Base-by-base conservation (phyloP, 2,888 invertebrate species). In the Parthenolecanium corni region DNA sequence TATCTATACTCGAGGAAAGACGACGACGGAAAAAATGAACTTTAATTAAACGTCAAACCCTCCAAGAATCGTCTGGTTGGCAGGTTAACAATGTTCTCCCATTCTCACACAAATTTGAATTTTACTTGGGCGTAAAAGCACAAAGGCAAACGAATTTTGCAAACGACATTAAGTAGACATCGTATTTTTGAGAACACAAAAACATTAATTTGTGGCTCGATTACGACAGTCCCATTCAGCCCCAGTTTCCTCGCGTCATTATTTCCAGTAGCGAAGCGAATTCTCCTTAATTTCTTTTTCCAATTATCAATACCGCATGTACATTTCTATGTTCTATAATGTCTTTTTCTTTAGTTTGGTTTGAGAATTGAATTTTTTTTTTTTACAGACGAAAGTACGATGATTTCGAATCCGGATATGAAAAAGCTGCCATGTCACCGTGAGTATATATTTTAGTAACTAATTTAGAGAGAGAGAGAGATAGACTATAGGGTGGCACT, bases 131-230 rank as follows among this genome's bases (percentile, higher is more conserved):
- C 6, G 23, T 12, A 21, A 23, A 11, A 12, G 49, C 18, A 61
- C 38, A 61, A 57, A 57, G 51, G 61, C 36, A 61, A 58, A 23
- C 18, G 44, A 46, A 44, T 23, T 16, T 46, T 61, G 61, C 51
- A 61, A 61, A 49, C 49, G 61, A 61, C 61, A 38, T 61, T 61
- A 61, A 61, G 61, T 61, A 61, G 61, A 47, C 61, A 38, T 38
- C 61, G 47, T 21, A 47, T 36, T 61, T 61, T 61, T 23, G 49
- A 51, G 25, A 61, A 61, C 47, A 61, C 52, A 47, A 14, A 31
- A 9, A 21, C 25, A 38, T 46, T 47, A 61, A 47, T 61, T 61
- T 49, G 36, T 49, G 24, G 49, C 9, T 40, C 51, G 51, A 47
- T 31, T 31, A 31, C 23, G 21, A 49, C 18, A 31, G 31, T 31